phyloP scores from a whole-genome alignment of 2,888 invertebrate species.

The Caenorhabditis panamensis region DNA sequence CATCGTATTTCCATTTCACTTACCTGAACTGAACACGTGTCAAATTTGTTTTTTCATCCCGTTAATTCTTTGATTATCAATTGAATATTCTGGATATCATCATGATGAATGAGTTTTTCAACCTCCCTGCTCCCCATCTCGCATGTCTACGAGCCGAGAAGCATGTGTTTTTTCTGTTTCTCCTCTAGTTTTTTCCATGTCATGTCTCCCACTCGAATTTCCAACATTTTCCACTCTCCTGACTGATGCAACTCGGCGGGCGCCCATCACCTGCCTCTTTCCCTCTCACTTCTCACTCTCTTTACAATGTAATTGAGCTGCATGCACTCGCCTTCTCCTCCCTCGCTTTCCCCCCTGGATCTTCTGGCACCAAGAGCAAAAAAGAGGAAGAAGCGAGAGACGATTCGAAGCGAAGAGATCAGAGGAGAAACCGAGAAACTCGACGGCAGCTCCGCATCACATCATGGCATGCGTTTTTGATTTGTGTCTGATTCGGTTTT shows the following conservation, averaged over 20 bases:
- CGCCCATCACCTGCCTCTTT: conserved; percentile 27
- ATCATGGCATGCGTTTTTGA: conserved; percentile 42
- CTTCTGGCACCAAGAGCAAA: conserved; percentile 3
- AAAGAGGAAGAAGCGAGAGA: neutral
- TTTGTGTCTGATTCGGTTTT: conserved; percentile 21
- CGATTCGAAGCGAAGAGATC: neutral
- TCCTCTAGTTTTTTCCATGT: too few species aligned
- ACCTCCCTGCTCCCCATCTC: neutral
- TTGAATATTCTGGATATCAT: neutral
- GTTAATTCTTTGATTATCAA: too few species aligned
- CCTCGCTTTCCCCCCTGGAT: conserved; percentile 11
- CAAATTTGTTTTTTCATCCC: neutral
- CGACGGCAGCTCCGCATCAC: too few species aligned
- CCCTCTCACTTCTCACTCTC: conserved; percentile 15
- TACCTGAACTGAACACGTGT: too few species aligned
- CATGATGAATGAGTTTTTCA: neutral
- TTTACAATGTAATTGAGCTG: conserved; percentile 39
- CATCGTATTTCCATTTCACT: neutral
- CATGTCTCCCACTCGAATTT: conserved; percentile 46
- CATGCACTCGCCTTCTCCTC: conserved; percentile 15
- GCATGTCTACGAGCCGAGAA: neutral
- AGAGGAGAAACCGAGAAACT: neutral
- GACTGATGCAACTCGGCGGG: conserved; percentile 35
- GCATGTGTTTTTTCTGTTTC: conserved; percentile 37
- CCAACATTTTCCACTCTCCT: conserved; percentile 16